Percentiles rank a stretch among this genome's conserved stretches.
Conservation (phyloP, 2,888 invertebrate species). For the Agrilus cyanescens region DNA sequence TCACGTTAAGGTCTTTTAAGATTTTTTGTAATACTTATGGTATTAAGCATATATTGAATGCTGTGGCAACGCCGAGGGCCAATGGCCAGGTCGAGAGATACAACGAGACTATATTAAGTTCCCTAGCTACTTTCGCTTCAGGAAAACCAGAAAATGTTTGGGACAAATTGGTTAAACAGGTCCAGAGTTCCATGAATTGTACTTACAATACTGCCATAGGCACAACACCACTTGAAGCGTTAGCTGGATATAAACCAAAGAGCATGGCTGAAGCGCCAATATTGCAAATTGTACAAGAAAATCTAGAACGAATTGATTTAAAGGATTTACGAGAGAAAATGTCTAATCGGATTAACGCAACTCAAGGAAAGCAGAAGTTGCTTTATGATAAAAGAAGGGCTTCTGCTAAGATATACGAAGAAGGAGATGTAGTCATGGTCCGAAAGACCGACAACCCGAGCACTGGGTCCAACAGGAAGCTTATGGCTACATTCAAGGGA, state of each 20-base stretch:
- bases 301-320: not conserved
- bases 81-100: constrained; percentile 18
- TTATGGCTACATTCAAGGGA: too few species aligned
- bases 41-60: constrained; percentile 14
- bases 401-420: too few species aligned
- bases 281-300: not conserved
- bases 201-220: not conserved
- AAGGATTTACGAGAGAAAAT: not conserved
- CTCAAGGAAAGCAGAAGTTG: not conserved
- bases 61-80: constrained; percentile 15
- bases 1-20: constrained; percentile 15
- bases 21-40: constrained; percentile 14
- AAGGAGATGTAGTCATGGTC: too few species aligned
- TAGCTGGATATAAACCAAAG: not conserved
- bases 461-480: too few species aligned
- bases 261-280: not conserved
- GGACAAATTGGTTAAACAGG: not conserved
- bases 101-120: not conserved
- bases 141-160: not conserved
- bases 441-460: too few species aligned
- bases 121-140: not conserved
- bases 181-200: not conserved
- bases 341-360: not conserved
- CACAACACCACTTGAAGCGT: not conserved
- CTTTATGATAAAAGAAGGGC: not conserved